phyloP scores from a whole-genome alignment of 2,888 invertebrate species.

The Capitulum mitella region DNA sequence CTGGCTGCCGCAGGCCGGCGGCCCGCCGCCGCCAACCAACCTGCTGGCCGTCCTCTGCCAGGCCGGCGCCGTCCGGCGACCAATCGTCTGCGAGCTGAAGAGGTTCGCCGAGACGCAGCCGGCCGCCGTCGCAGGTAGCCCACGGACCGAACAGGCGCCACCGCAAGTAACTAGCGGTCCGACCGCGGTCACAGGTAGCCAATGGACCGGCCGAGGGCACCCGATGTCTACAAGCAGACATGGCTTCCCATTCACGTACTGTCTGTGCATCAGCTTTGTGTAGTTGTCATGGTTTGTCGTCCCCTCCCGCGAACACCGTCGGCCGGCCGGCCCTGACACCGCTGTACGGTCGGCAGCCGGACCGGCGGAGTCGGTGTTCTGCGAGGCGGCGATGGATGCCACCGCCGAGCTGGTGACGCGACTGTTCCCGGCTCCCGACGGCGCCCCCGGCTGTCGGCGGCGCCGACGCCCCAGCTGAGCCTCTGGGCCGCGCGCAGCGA shows the following conservation, averaged over 20 bases:
- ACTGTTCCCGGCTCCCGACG: not conserved
- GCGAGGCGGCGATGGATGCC: not conserved
- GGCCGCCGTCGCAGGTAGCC: not conserved
- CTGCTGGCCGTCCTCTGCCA: not conserved
- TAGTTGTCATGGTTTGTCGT: not conserved
- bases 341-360: not conserved
- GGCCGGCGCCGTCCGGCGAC: not conserved
- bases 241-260: not conserved
- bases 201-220: not conserved
- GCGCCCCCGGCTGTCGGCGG: too few relatives aligned
- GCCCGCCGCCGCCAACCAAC: not conserved
- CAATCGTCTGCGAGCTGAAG: constrained; percentile 14
- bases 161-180: not conserved
- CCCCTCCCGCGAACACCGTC: not conserved
- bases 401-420: not conserved
- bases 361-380: not conserved
- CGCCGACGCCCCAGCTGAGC: too few relatives aligned
- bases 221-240: not conserved
- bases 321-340: not conserved
- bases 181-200: not conserved
- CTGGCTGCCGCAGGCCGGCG: not conserved
- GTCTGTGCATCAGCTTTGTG: too few relatives aligned
- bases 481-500: too few relatives aligned
- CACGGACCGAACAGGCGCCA: not conserved
- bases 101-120: not conserved